Base-by-base conservation (phyloP, 2,113 vertebrate species). In the Andinoacara biseriatus region DNA sequence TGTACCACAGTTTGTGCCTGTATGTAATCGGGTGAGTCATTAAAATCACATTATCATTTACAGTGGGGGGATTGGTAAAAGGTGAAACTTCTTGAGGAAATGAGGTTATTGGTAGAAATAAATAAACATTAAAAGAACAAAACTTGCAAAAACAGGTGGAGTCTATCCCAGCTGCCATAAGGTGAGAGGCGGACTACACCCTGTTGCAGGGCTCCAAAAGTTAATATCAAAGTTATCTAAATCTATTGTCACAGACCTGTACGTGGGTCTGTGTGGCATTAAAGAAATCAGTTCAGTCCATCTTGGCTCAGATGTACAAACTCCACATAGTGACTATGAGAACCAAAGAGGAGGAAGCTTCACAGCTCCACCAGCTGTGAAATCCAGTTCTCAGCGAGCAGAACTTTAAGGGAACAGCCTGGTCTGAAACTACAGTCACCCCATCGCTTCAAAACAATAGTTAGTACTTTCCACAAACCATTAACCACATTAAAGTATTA, bases 1-100 rank as follows among this genome's bases (percentile, higher is more conserved):
- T 69, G 40, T 69, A 52, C 65, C 43, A 69, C 0, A 49, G 5
- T 29, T 0, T 11, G 24, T 1, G 63, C 63, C 38, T 49, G 17
- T 49, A 49, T 49, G 17, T 49, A 49, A 49, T 49, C 14, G 15
- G 15, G 14, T 5, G 14, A 0, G 5, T 67, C 63, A 67, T 3
- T 26, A 18, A 29, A 49, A 49, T 7, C 38, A 18, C 22, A 29
- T 67, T 0, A 15, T 20, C 0, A 0, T 69, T 49, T 49, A 69
- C 63, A 0, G 15, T 69, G 1, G 43, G 5, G 5, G 9, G 6
- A 0, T 29, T 24, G 24, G 63, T 0, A 1, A 17, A 29, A 69
- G 40, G 63, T 29, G 29, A 49, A 69, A 46, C 24, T 43, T 4
- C 33, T 0, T 5, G 33, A 40, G 6, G 61, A 63, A 63, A 22